Conservation (phyloP, 2,113 vertebrate genomes). For the Nanorana parkeri region DNA sequence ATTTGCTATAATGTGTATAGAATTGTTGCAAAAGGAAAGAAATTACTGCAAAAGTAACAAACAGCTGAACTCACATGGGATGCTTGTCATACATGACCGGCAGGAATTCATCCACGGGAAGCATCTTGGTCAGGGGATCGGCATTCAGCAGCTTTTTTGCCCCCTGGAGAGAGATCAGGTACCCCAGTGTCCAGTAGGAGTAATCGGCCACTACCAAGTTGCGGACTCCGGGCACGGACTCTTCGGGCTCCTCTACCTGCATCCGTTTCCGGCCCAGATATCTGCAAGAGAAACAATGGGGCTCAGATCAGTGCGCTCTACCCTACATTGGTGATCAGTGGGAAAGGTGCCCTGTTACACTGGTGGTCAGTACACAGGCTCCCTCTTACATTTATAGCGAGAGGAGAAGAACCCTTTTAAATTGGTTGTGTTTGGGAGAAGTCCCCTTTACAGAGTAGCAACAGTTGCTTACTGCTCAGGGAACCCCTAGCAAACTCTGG, state of each 20-base stretch:
- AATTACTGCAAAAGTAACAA: neutral
- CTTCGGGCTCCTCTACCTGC: slow-evolving; percentile 89
- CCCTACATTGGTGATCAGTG: no score
- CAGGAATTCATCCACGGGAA: slow-evolving; percentile 92
- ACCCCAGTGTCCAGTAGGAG: slow-evolving; percentile 92
- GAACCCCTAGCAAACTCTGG: no score
- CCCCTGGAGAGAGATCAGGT: slow-evolving; percentile 86
- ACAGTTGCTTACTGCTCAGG: no score
- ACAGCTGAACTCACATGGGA: slow-evolving; percentile 82
- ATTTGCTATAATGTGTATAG: neutral
- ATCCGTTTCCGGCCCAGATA: slow-evolving; percentile 93
- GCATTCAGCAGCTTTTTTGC: slow-evolving; percentile 85
- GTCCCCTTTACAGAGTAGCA: no score
- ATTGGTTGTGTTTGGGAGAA: no score
- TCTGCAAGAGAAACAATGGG: slow-evolving; percentile 64
- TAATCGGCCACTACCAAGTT: slow-evolving; percentile 91
- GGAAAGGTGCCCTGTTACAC: no score
- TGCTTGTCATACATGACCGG: slow-evolving; percentile 93
- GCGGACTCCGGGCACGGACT: slow-evolving; percentile 82
- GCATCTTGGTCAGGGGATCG: slow-evolving; percentile 79
- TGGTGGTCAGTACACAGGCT: no score
- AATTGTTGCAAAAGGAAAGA: neutral
- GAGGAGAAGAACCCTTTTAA: no score
- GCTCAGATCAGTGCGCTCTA: no score
- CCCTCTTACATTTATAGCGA: no score